These are phyloP conservation scores for Tiliacea citrago DNA, from an alignment of 2,888 invertebrate species.

Conservation along the genomic window DNA sequence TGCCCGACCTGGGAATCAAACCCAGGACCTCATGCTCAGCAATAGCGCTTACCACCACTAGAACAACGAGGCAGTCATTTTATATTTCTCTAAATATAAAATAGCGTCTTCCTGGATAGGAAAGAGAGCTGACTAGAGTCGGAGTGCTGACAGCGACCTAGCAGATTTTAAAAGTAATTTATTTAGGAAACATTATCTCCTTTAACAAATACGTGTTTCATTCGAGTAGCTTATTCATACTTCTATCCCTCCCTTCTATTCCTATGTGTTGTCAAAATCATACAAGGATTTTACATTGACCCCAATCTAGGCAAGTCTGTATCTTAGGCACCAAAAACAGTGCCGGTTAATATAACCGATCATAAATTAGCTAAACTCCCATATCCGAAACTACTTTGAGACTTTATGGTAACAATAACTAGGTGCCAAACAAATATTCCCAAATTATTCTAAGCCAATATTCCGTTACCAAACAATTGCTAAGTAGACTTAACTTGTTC, in stretches of 20 bases:
- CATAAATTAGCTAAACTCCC: neutral
- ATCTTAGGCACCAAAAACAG: neutral
- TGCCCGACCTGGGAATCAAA: too few species aligned
- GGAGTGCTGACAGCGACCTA: too few species aligned
- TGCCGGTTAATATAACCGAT: neutral
- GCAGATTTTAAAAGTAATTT: too few species aligned
- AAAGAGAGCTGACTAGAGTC: too few species aligned
- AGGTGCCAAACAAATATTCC: neutral
- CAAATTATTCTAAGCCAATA: conserved; percentile 18
- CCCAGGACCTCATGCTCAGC: too few species aligned
- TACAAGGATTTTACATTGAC: too few species aligned
- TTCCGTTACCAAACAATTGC: neutral
- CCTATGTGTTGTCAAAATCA: too few species aligned
- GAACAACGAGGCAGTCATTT: too few species aligned
- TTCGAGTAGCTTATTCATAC: neutral
- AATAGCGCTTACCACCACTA: too few species aligned
- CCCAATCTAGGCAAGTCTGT: too few species aligned
- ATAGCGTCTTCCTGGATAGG: neutral
- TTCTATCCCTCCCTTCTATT: neutral
- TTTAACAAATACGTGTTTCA: neutral
- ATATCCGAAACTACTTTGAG: neutral
- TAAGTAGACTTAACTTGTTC: conserved; percentile 7
- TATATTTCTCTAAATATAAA: neutral
- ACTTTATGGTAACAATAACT: neutral
- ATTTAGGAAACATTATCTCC: too few species aligned